Evolutionary conservation across 2,113 vertebrate species (phyloP).

Genomic region (Ranitomeya imitator): DNA sequence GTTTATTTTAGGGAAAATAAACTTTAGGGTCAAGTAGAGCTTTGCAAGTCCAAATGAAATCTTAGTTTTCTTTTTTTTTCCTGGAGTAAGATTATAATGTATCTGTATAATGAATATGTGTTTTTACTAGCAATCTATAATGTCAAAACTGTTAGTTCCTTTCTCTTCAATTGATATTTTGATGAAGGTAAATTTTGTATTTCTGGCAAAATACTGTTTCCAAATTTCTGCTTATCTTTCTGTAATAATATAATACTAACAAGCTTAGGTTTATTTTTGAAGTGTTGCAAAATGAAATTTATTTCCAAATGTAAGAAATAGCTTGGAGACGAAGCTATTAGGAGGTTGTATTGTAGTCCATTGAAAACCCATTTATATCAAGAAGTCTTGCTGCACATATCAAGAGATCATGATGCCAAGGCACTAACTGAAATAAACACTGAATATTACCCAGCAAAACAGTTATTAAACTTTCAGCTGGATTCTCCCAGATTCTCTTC

Average conservation of each 20-base stretch:
- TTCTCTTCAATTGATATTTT: background rate
- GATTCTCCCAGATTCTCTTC: constrained; percentile 35
- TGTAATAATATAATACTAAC: background rate
- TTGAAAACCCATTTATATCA: background rate
- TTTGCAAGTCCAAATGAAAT: no score
- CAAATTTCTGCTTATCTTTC: background rate
- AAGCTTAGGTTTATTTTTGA: background rate
- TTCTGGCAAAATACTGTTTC: background rate
- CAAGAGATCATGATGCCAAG: constrained; percentile 18
- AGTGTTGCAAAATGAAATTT: background rate
- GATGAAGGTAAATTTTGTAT: background rate
- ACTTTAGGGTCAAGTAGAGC: background rate
- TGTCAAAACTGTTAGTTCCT: no score
- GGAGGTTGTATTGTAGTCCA: background rate
- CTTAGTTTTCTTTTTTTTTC: no score
- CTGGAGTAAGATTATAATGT: no score
- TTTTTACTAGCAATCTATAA: no score
- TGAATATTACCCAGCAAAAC: constrained; percentile 37
- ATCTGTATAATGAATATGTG: no score
- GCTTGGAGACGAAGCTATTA: background rate
- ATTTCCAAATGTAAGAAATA: background rate
- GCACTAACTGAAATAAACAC: constrained; percentile 14
- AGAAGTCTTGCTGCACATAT: background rate
- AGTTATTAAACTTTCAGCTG: constrained; percentile 33
- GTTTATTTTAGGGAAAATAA: background rate